Evolutionary conservation across 1,140 invertebrate species (phyloP).

Genomic region (Hydropsyche tenuis): DNA sequence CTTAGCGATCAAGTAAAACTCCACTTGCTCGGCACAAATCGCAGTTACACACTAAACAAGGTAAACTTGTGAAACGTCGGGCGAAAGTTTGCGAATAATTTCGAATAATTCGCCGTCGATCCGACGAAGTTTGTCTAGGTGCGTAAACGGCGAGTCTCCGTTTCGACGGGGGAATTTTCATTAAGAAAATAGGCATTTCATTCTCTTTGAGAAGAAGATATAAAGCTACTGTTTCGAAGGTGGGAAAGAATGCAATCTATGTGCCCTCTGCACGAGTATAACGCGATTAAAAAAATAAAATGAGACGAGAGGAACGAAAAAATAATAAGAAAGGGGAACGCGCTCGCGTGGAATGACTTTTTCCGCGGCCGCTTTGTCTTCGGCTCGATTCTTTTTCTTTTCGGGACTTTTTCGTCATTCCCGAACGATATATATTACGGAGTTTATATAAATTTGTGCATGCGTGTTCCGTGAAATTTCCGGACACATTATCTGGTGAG

Average conservation of each 20-base stretch:
- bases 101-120: background rate
- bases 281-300: constrained; percentile 45
- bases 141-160: background rate
- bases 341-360: background rate
- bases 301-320: background rate
- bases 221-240: constrained; percentile 25
- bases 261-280: constrained; percentile 21
- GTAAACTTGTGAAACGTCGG: background rate
- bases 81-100: constrained; percentile 17
- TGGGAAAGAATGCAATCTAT: constrained; percentile 42
- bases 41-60: too few relatives aligned
- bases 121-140: background rate
- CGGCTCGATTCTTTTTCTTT: background rate
- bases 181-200: constrained; percentile 33
- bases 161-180: constrained; percentile 24
- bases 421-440: background rate
- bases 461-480: constrained; percentile 20
- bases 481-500: constrained; percentile 23
- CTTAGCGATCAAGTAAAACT: too few relatives aligned
- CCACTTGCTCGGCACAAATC: too few relatives aligned
- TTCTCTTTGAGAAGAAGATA: constrained; percentile 31
- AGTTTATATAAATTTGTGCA: constrained; percentile 10
- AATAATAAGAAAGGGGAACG: constrained; percentile 2
- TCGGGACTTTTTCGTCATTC: background rate
- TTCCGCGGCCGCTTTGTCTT: too few relatives aligned